Evolutionary conservation across 2,888 invertebrate species (phyloP), one percentile per base, ranked within the genome.

Genomic region (Brenthis hecate): DNA sequence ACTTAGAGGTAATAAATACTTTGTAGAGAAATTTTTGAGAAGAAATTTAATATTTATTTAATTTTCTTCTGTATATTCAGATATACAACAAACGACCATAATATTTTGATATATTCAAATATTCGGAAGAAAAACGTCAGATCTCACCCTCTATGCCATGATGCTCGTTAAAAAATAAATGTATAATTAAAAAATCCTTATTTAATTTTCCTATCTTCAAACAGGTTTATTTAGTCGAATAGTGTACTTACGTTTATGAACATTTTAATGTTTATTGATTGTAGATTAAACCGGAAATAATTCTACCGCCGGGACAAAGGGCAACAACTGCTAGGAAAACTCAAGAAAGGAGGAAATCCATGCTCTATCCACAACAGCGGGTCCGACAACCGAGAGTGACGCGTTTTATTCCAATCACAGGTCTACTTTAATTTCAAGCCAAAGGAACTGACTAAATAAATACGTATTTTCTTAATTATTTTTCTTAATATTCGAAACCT

Each of bases 1-100:
- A 94, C 76, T 82, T 95, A 32, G 87, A 94, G 85, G 94, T 94
- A 64, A 16, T 11, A 4, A 64, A 16, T 11, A 4, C 11, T 28
- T 48, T 55, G 16, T 19, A 43, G 13, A n/a, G 43, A 13, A 47
- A 19, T 14, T 6, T 28, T 28, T 5, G 16, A 32, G 14, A 6
- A 8, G 1, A n/a, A 56, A 56, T 3, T n/a, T n/a, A 4, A 28
- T 14, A 14, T 55, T 14, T 13, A 56, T 32, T 32, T n/a, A n/a
- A 36, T 14, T 28, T 32, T 8, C 23, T 6, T n/a, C n/a, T n/a
- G n/a, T 23, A 28, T 28, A 28, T 28, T 28, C 28, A 28, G 28
- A 28, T 4, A 28, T 4, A 28, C 5, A 28, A 28, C 4, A 28
- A 28, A 0, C 28, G 28, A 28, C 28, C 28, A 28, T 28, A 4